Percentiles rank a stretch among this genome's conserved stretches.
Conservation (phyloP, 1,140 invertebrate species). For the Trichonephila clavipes region DNA sequence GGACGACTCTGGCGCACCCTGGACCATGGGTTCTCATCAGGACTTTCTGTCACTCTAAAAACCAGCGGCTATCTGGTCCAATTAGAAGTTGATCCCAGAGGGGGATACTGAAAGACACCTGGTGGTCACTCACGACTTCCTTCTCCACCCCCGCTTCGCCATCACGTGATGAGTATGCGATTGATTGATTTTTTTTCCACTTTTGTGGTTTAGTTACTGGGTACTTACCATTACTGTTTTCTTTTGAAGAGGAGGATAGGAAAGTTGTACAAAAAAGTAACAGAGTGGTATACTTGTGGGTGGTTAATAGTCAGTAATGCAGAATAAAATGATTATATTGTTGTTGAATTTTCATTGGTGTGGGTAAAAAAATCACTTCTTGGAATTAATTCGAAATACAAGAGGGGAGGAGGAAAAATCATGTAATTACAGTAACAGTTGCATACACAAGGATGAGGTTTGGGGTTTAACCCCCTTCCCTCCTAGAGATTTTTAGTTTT, state of each 20-base stretch:
- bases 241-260: not conserved
- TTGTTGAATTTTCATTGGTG: not conserved
- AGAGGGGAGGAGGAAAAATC: too few relatives aligned
- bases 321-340: not conserved
- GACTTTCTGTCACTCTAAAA: constrained; percentile 59
- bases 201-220: not conserved
- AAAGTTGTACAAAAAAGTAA: not conserved
- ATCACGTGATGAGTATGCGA: not conserved
- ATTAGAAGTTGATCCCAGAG: constrained; percentile 71
- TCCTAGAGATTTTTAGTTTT: too few relatives aligned
- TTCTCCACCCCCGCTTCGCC: not conserved
- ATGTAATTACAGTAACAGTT: too few relatives aligned
- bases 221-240: not conserved
- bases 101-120: constrained; percentile 53
- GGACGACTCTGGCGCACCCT: constrained; percentile 50
- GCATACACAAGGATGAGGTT: too few relatives aligned
- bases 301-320: not conserved
- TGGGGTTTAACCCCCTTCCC: too few relatives aligned
- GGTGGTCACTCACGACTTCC: constrained; percentile 64
- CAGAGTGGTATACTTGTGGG: not conserved
- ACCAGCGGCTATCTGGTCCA: constrained; percentile 69
- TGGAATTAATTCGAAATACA: too few relatives aligned
- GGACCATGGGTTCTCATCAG: constrained; percentile 73
- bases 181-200: constrained; percentile 52
- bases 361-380: too few relatives aligned